Evolutionary conservation across 2,888 invertebrate genomes (phyloP), one percentile per base, ranked within the genome.

Genomic region (Phymatocera aterrima): DNA sequence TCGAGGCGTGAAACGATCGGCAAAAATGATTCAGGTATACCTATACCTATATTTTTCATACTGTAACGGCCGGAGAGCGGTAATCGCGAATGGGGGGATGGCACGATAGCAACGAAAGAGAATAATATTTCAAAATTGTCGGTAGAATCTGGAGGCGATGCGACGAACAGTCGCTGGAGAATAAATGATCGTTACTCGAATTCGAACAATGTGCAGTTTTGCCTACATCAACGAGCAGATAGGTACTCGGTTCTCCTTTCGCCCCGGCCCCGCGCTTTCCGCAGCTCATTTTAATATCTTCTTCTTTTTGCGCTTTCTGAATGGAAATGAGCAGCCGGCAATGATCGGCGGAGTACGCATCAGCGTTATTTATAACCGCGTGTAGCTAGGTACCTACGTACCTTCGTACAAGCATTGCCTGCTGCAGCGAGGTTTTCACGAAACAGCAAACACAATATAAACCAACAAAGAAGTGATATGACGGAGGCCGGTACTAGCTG

Each of bases 331-430:
- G 57, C n/a, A n/a, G n/a, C 57, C 15, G 57, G 28, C 57, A 57
- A 57, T 57, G 57, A 57, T 57, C 57, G 28, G 28, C 57, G 57
- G 28, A 57, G 24, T 57, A 28, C 28, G 28, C 57, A 57, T 57
- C 57, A 57, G 57, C 57, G 28, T 57, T 57, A 57, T 57, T 57
- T n/a, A n/a, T n/a, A 57, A 57, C 57, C 57, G 46, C 46, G 28
- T n/a, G n/a, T n/a, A 57, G 28, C 57, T 28, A n/a, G 15, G 28
- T 15, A 57, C 40, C 40, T 40, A 40, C 40, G 4, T 28, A 28
- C 28, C 57, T 1, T 10, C 28, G n/a, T 57, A 28, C 15, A 57
- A 5, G 15, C 28, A 57, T 51, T 2, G 10, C 24, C 10, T 3
- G 28, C 28, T 28, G 28, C 57, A 28, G 57, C 28, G 1, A 57